Evolutionary conservation across 35 echinoderm and acorn worm genomes (phyloP).

Genomic region (Heliocidaris erythrogramma): DNA sequence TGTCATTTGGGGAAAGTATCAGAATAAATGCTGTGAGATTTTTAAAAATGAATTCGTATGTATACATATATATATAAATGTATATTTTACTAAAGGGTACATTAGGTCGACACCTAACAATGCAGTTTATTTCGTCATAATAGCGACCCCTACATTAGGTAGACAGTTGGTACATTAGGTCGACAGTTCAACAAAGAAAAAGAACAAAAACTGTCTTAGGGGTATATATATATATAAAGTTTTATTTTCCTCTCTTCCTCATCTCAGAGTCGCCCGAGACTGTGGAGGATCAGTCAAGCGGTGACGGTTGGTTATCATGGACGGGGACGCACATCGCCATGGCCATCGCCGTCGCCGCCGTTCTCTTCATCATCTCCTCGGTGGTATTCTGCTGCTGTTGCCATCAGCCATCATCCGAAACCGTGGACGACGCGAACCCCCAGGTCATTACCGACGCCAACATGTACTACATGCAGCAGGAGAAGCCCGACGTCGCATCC

Average conservation of each 20-base stretch:
- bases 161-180: no score
- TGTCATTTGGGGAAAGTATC: no score
- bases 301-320: conserved; percentile 56
- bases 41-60: no score
- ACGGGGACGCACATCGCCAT: conserved; percentile 63
- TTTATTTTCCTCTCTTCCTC: not conserved
- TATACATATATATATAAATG: no score
- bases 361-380: conserved; percentile 54
- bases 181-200: no score
- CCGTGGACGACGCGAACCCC: not conserved
- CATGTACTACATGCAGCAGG: conserved; percentile 47
- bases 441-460: conserved; percentile 36
- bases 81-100: no score
- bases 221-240: no score
- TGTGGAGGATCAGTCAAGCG: not conserved
- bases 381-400: conserved; percentile 61
- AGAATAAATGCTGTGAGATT: no score
- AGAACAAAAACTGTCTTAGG: no score
- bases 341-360: conserved; percentile 50
- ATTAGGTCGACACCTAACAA: no score
- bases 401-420: conserved; percentile 23
- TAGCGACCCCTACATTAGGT: no score
- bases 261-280: conserved; percentile 24
- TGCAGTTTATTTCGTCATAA: no score
- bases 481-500: not conserved